Conservation (phyloP, 2,797 vertebrate genomes). For the Cuculus canorus region DNA sequence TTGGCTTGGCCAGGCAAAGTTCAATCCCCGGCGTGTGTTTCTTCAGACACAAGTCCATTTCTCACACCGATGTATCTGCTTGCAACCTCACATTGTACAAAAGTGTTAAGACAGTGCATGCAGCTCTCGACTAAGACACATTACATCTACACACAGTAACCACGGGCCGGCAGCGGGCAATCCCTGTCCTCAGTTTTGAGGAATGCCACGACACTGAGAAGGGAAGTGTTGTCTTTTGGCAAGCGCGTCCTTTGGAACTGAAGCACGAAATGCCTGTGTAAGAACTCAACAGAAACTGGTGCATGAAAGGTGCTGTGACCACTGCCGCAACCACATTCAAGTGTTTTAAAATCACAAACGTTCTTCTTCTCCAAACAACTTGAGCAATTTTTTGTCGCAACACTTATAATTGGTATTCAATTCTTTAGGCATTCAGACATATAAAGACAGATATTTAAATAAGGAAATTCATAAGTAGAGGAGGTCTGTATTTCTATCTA, state of each 20-base stretch:
- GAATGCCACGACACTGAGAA: background rate
- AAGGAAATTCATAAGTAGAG: background rate
- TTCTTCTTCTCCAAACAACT: background rate
- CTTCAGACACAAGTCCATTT: background rate
- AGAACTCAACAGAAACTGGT: background rate
- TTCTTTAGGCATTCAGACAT: background rate
- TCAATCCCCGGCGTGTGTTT: background rate
- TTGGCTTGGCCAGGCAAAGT: background rate
- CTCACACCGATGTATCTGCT: background rate
- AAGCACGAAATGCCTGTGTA: background rate
- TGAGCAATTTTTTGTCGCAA: background rate
- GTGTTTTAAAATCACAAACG: background rate
- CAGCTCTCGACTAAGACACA: background rate
- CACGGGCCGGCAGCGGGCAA: rapidly evolving
- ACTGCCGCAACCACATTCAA: background rate
- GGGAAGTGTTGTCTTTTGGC: background rate
- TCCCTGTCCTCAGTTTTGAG: background rate
- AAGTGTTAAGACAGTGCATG: background rate
- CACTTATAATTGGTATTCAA: background rate
- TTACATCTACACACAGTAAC: background rate
- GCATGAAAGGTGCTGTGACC: background rate
- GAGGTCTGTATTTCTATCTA: background rate
- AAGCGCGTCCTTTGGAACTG: background rate
- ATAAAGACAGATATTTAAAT: background rate
- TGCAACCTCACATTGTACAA: background rate